Base-by-base conservation (phyloP, 2,797 vertebrate genomes). In the Lutjanus campechanus region DNA sequence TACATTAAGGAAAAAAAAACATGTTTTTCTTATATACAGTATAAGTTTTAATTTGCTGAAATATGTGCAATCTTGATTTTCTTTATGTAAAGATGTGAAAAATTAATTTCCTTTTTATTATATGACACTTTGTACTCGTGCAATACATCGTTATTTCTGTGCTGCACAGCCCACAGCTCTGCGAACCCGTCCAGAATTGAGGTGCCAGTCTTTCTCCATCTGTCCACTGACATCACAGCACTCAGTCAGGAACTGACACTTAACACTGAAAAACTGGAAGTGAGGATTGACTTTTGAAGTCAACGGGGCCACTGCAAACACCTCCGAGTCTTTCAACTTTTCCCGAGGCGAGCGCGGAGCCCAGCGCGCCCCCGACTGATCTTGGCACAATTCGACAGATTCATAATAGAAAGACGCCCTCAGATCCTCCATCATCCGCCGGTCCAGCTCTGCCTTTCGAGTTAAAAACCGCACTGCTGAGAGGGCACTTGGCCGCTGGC, bases 401-500 rank as follows among this genome's bases (percentile, higher is more conserved):
- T 83, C 63, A 36, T 50, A 78, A 69, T 11, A 47, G 50, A 59
- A 17, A 41, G 50, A 53, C 59, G 16, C 9, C 55, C 46, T 69
- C 59, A 43, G 68, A 50, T 29, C 47, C 50, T 76, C 54, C 47
- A 8, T 65, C 51, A 40, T 54, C 61, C 17, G 58, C 9, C 2
- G 51, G 6, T 62, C 55, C 22, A 19, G 53, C 69, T 64, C 51
- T 53, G 46, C 53, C 66, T 82, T 59, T 56, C 4, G 9, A 50
- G 75, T 63, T 63, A 40, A 80, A 80, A 60, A 15, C 56, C 1
- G 7, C 47, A 19, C 54, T 2, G 85, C 64, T 75, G 65, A 65
- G 67, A 49, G 75, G 61, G 54, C 15, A 43, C 51, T 54, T n/a
- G 73, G 66, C 61, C 1, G 47, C 58, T 7, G 61, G 55, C 20